Conservation (phyloP, 2,888 invertebrate species). For the Acleris laterana region DNA sequence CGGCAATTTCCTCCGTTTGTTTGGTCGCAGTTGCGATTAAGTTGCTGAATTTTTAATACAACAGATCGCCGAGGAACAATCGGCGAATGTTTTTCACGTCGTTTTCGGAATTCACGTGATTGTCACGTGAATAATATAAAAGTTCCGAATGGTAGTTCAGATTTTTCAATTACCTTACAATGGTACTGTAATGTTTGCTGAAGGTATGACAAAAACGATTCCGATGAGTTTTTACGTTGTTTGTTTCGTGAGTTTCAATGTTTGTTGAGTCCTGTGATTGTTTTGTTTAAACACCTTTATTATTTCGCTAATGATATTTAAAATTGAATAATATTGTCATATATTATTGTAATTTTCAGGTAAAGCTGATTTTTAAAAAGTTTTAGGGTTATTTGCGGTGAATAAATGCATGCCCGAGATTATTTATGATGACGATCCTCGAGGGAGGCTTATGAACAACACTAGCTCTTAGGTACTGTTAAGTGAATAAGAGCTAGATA, state of each 20-base stretch:
- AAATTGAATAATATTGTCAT: no score
- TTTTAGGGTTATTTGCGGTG: no score
- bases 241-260: conserved; percentile 31
- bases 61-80: conserved; percentile 74
- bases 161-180: conserved; percentile 82
- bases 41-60: conserved; percentile 74
- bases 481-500: no score
- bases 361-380: no score
- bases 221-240: conserved; percentile 41
- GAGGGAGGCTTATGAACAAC: no score
- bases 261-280: conserved; percentile 11
- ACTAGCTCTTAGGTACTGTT: no score
- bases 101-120: conserved; percentile 80
- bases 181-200: conserved; percentile 57
- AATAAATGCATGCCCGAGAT: no score
- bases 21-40: conserved; percentile 74
- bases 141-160: conserved; percentile 64
- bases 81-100: conserved; percentile 71
- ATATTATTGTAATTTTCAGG: no score
- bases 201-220: conserved; percentile 42
- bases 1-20: conserved; percentile 52
- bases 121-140: conserved; percentile 78
- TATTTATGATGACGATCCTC: no score
- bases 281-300: conserved; percentile 2
- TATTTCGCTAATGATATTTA: neutral